phyloP scores from a whole-genome alignment of 2,113 vertebrate species.

The Paradisaea rubra region DNA sequence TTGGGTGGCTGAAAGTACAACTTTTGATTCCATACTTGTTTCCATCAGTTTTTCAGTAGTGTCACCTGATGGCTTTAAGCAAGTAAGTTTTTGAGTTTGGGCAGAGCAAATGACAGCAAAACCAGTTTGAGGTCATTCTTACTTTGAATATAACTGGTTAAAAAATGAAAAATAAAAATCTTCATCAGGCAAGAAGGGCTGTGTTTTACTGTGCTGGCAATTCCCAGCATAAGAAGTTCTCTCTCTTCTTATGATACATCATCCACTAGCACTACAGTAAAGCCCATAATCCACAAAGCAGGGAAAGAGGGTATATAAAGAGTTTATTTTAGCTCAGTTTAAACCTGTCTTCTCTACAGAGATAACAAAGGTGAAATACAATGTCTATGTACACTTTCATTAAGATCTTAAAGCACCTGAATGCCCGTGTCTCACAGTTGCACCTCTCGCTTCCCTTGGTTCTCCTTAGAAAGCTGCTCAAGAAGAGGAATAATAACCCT shows the following conservation, averaged over 20 bases:
- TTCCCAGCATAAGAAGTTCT: not conserved
- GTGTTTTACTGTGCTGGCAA: not conserved
- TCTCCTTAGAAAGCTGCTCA: not conserved
- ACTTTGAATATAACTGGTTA: not conserved
- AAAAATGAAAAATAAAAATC: not conserved
- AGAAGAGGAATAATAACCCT: not conserved
- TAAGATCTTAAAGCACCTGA: not conserved
- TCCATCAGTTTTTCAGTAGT: not conserved
- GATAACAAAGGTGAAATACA: not conserved
- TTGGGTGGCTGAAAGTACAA: not conserved
- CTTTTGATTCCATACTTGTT: not conserved
- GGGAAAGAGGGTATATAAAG: not conserved
- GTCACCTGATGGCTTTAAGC: not conserved
- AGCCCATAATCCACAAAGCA: not conserved
- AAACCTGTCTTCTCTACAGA: not conserved
- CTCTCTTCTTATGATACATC: not conserved
- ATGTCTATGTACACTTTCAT: not conserved
- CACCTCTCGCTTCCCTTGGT: not conserved
- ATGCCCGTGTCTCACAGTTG: not conserved
- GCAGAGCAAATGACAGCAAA: not conserved
- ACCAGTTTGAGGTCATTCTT: not conserved
- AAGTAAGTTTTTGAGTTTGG: not conserved
- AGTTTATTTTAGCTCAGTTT: not conserved
- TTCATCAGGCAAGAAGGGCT: not conserved
- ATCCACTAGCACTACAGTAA: not conserved